Percentiles rank a stretch among this genome's conserved stretches.
These are phyloP conservation scores for Corythucha ciliata DNA, from an alignment of 2,888 invertebrate species.

Conservation along the genomic window DNA sequence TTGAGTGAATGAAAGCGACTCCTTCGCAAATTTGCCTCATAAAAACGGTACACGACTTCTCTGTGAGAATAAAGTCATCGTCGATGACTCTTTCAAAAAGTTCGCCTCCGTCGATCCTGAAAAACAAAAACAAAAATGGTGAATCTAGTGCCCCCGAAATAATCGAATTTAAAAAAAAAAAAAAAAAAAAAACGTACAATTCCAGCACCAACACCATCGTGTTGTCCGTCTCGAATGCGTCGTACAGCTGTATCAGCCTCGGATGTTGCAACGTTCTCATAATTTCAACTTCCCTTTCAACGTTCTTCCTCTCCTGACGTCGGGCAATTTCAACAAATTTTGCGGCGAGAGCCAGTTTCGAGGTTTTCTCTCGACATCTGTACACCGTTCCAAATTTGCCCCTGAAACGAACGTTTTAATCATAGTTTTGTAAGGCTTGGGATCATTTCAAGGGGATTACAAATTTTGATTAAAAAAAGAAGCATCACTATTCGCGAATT, in stretches of 20 bases:
- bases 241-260: slow-evolving; percentile 91
- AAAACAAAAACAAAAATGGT: too few species aligned
- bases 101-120: slow-evolving; percentile 95
- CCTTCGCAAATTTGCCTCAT: slow-evolving; percentile 98
- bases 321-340: slow-evolving; percentile 82
- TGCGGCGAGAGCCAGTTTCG: slow-evolving; percentile 75
- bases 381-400: slow-evolving; percentile 97
- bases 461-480: slow-evolving; percentile 24
- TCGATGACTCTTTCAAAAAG: slow-evolving; percentile 97
- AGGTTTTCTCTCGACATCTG: slow-evolving; percentile 74
- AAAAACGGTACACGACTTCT: slow-evolving; percentile 91
- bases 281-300: slow-evolving; percentile 91
- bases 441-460: neutral
- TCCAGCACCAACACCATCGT: slow-evolving; percentile 95
- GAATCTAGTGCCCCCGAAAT: too few species aligned
- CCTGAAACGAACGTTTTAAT: slow-evolving; percentile 57
- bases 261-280: slow-evolving; percentile 93
- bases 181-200: slow-evolving; percentile 62
- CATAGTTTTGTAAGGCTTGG: neutral
- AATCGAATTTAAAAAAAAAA: neutral
- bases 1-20: slow-evolving; percentile 91
- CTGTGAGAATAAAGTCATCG: slow-evolving; percentile 94
- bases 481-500: slow-evolving; percentile 15
- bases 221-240: slow-evolving; percentile 88
- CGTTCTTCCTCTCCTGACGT: slow-evolving; percentile 80